These are phyloP conservation scores for Tympanuchus pallidicinctus DNA, from an alignment of 2,113 vertebrate species.

Conservation along the genomic window DNA sequence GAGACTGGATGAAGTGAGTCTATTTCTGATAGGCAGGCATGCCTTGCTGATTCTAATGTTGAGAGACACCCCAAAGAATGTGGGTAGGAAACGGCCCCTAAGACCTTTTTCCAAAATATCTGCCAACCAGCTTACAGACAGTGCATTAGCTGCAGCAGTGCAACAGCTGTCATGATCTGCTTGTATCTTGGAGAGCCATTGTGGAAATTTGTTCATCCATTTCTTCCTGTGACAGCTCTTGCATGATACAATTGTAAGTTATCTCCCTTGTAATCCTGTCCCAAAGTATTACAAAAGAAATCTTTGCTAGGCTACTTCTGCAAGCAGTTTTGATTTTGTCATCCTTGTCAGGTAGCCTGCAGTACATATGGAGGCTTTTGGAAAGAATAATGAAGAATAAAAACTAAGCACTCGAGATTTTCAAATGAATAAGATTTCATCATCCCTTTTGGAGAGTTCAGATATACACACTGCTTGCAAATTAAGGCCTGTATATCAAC, in stretches of 20 bases:
- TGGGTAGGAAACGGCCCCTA: background rate
- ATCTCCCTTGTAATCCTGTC: background rate
- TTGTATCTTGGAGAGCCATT: background rate
- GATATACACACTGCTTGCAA: background rate
- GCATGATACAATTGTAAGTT: background rate
- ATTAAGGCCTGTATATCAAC: background rate
- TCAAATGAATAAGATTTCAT: background rate
- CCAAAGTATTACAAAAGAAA: background rate
- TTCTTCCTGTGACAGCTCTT: background rate
- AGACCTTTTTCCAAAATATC: background rate
- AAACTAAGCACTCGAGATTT: background rate
- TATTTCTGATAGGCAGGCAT: background rate
- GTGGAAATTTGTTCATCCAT: background rate
- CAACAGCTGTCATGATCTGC: background rate
- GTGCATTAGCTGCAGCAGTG: background rate
- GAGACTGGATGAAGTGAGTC: background rate
- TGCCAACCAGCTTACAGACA: background rate
- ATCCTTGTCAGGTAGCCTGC: background rate
- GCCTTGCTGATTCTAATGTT: background rate
- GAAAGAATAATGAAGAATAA: background rate
- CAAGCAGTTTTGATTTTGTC: background rate
- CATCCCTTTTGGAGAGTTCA: background rate
- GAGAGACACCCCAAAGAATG: background rate
- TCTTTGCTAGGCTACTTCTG: background rate
- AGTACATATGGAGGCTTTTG: background rate